phyloP scores from a whole-genome alignment of 2,113 vertebrate genomes.

The Atractosteus spatula region DNA sequence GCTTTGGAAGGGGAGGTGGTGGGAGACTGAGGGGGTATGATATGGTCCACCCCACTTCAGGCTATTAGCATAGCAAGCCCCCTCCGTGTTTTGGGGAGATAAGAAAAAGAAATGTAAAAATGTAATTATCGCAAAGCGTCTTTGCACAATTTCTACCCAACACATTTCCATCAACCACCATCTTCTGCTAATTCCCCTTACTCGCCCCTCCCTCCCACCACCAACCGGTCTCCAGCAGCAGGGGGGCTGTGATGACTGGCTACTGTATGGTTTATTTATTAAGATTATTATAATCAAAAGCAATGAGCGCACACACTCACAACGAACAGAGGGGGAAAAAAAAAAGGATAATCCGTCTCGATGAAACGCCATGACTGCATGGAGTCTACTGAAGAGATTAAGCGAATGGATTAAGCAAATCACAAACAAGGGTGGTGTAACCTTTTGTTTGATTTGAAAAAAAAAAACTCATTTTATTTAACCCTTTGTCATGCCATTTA shows the following conservation, averaged over 20 bases:
- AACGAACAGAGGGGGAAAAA: slow-evolving; percentile 12
- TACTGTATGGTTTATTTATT: slow-evolving; percentile 20
- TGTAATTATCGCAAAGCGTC: slow-evolving; percentile 13
- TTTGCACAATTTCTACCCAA: slow-evolving; percentile 1
- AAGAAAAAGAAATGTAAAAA: slow-evolving; percentile 36
- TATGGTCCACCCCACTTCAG: slow-evolving; percentile 36
- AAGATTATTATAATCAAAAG: slow-evolving; percentile 9
- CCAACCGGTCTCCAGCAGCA: slow-evolving; percentile 4
- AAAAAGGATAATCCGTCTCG: slow-evolving; percentile 33
- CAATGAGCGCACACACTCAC: slow-evolving; percentile 8
- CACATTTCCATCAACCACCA: slow-evolving; percentile 4
- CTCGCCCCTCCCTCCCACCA: slow-evolving; percentile 23
- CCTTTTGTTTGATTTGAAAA: slow-evolving; percentile 37
- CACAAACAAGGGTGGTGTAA: slow-evolving; percentile 30
- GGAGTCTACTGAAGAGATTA: slow-evolving; percentile 44
- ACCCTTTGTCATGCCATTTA: slow-evolving; percentile 24
- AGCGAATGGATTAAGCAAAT: slow-evolving; percentile 36
- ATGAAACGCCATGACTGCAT: slow-evolving; percentile 34
- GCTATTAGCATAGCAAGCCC: slow-evolving; percentile 25
- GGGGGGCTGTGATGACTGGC: slow-evolving; percentile 25
- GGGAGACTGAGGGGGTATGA: not conserved
- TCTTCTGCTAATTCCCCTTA: not conserved
- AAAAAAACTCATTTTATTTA: slow-evolving; percentile 19
- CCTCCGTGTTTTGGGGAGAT: slow-evolving; percentile 37
- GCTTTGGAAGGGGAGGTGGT: not conserved